Conservation (phyloP, 92 coral and sea anemone genomes). For the Pocillopora grandis region DNA sequence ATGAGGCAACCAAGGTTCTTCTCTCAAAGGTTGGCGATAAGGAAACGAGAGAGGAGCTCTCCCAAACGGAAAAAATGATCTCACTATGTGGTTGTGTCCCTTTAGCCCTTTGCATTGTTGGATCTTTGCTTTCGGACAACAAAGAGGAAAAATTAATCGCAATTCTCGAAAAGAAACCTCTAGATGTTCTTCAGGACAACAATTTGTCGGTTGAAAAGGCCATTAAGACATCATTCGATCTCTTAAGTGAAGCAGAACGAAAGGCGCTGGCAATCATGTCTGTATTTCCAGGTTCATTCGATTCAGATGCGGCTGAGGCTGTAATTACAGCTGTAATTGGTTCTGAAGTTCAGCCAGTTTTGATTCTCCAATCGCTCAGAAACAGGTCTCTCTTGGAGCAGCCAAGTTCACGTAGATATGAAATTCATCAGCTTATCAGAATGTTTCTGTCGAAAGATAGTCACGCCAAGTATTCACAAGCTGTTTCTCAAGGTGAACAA, state of each 20-base stretch:
- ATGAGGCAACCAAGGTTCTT: background rate
- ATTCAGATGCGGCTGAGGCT: conserved; percentile 42
- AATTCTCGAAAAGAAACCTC: conserved; percentile 37
- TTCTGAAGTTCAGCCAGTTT: background rate
- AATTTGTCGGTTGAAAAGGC: conserved; percentile 24
- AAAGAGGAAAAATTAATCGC: conserved; percentile 13
- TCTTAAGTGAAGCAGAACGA: conserved; percentile 12
- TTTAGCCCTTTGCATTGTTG: conserved; percentile 55
- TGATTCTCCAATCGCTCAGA: conserved; percentile 23
- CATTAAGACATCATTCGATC: conserved; percentile 44
- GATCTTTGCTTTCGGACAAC: conserved; percentile 44
- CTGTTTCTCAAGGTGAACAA: background rate
- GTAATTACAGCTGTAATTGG: conserved; percentile 6
- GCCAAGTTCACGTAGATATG: conserved; percentile 22
- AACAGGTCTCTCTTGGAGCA: conserved; percentile 36
- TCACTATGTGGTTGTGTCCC: conserved; percentile 60
- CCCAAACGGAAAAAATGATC: conserved; percentile 6
- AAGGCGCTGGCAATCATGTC: conserved; percentile 34
- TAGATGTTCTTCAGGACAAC: conserved; percentile 25
- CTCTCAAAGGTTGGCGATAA: background rate
- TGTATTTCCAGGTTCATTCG: conserved; percentile 50
- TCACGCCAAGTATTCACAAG: background rate
- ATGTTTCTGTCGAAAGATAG: conserved; percentile 21
- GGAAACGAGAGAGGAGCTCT: background rate
- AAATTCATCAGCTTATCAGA: conserved; percentile 41